phyloP scores from a whole-genome alignment of 2,113 vertebrate genomes.

The Ceyx margarethae region DNA sequence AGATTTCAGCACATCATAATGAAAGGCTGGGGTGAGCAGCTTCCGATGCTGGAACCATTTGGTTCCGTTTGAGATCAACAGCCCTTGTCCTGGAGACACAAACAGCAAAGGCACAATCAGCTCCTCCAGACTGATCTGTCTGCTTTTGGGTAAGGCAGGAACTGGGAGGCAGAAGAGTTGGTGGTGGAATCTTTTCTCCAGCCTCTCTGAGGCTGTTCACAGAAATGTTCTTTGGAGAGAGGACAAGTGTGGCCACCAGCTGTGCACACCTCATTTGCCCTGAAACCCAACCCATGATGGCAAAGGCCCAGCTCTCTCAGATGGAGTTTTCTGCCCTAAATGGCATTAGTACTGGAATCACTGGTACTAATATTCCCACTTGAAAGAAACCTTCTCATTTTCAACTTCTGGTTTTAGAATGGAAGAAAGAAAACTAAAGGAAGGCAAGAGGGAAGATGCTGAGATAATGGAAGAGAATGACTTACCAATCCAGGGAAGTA shows the following conservation, averaged over 20 bases:
- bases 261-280: neutral
- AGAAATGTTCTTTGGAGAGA: neutral
- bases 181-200: neutral
- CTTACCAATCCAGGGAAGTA: conserved; percentile 54
- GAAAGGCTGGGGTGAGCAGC: conserved; percentile 88
- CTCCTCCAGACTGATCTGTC: neutral
- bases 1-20: conserved; percentile 86
- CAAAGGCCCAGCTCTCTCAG: neutral
- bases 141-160: neutral
- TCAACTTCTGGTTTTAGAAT: neutral
- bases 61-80: conserved; percentile 77
- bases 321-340: neutral
- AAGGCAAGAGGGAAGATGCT: neutral
- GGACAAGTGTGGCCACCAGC: too few species aligned
- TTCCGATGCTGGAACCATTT: conserved; percentile 88
- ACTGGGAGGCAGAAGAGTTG: neutral
- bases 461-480: neutral
- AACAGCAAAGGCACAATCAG: neutral
- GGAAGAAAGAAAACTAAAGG: neutral
- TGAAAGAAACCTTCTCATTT: neutral
- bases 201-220: neutral
- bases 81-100: conserved; percentile 77
- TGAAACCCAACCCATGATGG: neutral
- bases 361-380: neutral
- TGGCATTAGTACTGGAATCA: neutral